A percentile compares a stretch with the other conserved stretches of the same genome.
Evolutionary conservation across 2,888 invertebrate genomes (phyloP).

Genomic region (Drosophila anomelani): DNA sequence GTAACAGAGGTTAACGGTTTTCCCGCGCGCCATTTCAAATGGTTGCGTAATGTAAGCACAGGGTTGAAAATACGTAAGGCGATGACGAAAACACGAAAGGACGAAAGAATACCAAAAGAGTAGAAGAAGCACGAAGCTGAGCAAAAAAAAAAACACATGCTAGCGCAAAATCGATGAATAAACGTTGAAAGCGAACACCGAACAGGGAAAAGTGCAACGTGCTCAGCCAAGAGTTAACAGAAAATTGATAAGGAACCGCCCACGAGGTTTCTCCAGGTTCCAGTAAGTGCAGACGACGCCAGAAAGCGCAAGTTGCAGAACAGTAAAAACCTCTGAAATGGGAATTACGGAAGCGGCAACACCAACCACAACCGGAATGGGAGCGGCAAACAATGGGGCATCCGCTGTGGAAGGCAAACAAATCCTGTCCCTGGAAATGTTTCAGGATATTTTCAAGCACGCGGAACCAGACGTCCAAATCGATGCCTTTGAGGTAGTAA

Average conservation of each 20-base stretch:
- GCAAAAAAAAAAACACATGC: conserved; percentile 62
- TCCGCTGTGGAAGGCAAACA: conserved; percentile 46
- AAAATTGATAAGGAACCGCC: neutral
- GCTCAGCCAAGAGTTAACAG: conserved; percentile 8
- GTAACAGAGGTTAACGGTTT: neutral
- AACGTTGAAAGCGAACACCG: conserved; percentile 31
- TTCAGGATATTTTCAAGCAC: conserved; percentile 86
- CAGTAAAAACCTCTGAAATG: conserved; percentile 58
- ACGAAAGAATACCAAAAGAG: conserved; percentile 29
- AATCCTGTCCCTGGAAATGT: conserved; percentile 86
- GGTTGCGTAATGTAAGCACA: conserved; percentile 11
- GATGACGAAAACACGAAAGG: conserved; percentile 42
- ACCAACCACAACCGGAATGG: conserved; percentile 58
- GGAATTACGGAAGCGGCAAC: conserved; percentile 75
- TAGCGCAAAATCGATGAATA: conserved; percentile 75
- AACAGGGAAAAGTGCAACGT: conserved; percentile 23
- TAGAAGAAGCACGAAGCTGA: conserved; percentile 17
- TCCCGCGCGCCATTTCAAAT: neutral
- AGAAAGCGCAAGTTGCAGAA: conserved; percentile 1
- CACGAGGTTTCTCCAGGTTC: conserved; percentile 4
- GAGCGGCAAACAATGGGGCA: conserved; percentile 44
- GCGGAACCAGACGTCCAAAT: conserved; percentile 87
- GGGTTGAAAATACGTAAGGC: conserved; percentile 10
- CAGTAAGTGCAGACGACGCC: neutral
- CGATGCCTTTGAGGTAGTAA: conserved; percentile 86